These are phyloP conservation scores for Poecile atricapillus DNA, from an alignment of 2,113 vertebrate species.

Conservation along the genomic window DNA sequence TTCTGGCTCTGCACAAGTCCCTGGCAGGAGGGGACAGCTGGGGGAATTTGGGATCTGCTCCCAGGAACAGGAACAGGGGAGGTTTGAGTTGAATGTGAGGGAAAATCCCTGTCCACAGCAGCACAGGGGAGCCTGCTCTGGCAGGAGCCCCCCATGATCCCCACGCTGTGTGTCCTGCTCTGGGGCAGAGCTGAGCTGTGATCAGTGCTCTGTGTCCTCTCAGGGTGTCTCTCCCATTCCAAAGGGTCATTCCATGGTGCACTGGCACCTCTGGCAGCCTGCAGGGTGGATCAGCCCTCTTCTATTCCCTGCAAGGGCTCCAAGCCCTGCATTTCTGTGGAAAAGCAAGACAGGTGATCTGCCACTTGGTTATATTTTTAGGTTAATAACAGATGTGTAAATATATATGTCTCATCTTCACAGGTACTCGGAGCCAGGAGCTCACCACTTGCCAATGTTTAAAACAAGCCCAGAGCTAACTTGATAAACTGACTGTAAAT, in stretches of 20 bases:
- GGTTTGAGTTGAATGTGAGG: no score
- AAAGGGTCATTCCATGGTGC: neutral
- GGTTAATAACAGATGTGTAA: constrained; percentile 53
- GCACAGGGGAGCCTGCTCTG: neutral
- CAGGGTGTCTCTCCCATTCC: neutral
- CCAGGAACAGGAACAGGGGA: neutral
- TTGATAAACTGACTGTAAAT: neutral
- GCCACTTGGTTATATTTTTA: constrained; percentile 45
- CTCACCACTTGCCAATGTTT: constrained; percentile 28
- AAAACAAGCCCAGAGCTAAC: constrained; percentile 7
- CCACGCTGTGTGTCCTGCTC: neutral
- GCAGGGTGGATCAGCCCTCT: neutral
- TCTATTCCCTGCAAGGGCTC: neutral
- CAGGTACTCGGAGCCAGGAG: constrained; percentile 4
- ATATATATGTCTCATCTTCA: neutral
- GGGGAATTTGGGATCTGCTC: neutral
- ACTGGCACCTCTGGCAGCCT: neutral
- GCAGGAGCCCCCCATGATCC: neutral
- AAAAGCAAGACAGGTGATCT: constrained; percentile 3
- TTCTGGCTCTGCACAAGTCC: neutral
- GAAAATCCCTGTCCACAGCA: neutral
- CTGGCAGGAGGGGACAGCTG: neutral
- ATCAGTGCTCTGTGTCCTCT: neutral
- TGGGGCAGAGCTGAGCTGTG: neutral
- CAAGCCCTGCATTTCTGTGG: neutral